These are phyloP conservation scores for Suncus etruscus DNA, from an alignment of 2,113 vertebrate genomes.

Conservation along the genomic window DNA sequence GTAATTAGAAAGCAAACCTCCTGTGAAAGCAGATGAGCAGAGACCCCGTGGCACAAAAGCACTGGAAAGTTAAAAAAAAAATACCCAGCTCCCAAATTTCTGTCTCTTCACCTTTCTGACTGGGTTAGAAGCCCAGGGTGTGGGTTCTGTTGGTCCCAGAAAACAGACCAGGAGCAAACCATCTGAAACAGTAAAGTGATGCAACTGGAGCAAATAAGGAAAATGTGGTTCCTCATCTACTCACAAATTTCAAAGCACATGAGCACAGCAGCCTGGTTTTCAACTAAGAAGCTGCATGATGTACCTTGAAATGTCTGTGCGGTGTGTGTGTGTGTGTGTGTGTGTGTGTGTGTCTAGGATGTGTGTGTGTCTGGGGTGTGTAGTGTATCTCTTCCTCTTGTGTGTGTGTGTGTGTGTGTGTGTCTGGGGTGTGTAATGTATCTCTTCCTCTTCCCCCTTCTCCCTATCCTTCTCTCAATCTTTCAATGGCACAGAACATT, in stretches of 20 bases:
- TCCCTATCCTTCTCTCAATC: no score
- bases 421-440: no score
- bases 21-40: constrained; percentile 47
- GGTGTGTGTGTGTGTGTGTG: no score
- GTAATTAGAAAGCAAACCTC: constrained; percentile 70
- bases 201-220: not conserved
- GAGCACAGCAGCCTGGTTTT: not conserved
- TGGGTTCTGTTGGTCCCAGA: not conserved
- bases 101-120: no score
- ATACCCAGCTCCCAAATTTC: not conserved
- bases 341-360: no score
- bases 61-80: not conserved
- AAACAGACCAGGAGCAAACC: not conserved
- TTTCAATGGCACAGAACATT: not conserved
- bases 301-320: not conserved
- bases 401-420: no score
- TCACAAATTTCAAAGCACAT: not conserved
- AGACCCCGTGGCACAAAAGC: not conserved
- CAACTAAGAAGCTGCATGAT: not conserved
- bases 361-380: no score
- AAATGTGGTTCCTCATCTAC: not conserved
- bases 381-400: no score
- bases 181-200: not conserved
- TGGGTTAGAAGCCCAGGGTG: not conserved
- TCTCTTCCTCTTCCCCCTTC: not conserved